These are phyloP conservation scores for Apotomis turbidana DNA, from an alignment of 2,888 invertebrate genomes.

Conservation along the genomic window DNA sequence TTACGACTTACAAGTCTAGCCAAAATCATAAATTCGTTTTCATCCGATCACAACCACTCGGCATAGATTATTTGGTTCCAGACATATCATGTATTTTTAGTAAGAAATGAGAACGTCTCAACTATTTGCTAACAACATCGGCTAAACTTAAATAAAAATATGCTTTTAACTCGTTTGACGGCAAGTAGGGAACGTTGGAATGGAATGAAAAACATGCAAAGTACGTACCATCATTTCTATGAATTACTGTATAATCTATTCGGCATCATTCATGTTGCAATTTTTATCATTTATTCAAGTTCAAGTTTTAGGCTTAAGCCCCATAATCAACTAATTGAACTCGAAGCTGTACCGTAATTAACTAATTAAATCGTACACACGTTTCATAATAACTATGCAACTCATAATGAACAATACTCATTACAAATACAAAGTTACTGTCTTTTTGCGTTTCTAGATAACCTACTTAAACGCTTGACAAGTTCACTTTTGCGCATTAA, in stretches of 20 bases:
- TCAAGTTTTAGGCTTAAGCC: background rate
- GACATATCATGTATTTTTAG: background rate
- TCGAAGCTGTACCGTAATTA: background rate
- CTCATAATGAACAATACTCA: background rate
- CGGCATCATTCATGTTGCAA: too few species aligned
- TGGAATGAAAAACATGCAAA: too few species aligned
- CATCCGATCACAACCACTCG: background rate
- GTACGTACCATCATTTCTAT: too few species aligned
- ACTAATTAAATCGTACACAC: background rate
- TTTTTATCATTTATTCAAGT: too few species aligned
- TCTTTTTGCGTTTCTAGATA: constrained; percentile 12
- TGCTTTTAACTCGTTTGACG: background rate
- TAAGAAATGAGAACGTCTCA: background rate
- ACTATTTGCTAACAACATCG: too few species aligned
- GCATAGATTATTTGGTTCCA: background rate
- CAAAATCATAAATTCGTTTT: constrained; percentile 6
- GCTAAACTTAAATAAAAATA: background rate
- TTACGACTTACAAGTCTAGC: constrained; percentile 12
- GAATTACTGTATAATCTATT: too few species aligned
- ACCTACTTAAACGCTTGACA: constrained; percentile 21
- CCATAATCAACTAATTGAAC: background rate
- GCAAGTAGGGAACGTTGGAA: background rate
- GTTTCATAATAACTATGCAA: constrained; percentile 10
- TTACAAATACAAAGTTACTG: background rate
- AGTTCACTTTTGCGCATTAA: constrained; percentile 22